Conservation (phyloP, 2,888 invertebrate species). For the Leptopterna dolabrata region DNA sequence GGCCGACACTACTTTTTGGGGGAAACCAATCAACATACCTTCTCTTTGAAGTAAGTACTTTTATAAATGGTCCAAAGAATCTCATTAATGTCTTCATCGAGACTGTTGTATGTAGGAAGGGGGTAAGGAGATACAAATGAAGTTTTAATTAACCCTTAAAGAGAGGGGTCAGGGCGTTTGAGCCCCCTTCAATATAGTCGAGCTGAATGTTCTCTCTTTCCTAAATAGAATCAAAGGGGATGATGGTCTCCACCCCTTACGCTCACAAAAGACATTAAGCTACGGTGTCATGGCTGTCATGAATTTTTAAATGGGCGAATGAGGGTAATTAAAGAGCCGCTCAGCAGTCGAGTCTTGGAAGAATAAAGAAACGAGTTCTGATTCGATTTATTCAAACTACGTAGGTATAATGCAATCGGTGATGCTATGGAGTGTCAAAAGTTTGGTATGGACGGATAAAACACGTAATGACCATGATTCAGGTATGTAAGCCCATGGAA, state of each 20-base stretch:
- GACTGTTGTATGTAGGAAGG: not conserved
- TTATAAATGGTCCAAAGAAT: slow-evolving; percentile 4
- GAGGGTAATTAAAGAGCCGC: too few relatives aligned
- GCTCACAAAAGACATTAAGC: not conserved
- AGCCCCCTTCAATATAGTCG: not conserved
- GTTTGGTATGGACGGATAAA: too few relatives aligned
- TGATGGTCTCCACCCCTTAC: not conserved
- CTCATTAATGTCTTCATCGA: not conserved
- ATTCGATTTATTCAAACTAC: too few relatives aligned
- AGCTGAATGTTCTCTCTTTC: not conserved
- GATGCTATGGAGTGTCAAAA: too few relatives aligned
- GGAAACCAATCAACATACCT: slow-evolving; percentile 21
- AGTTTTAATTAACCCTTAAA: slow-evolving; percentile 15
- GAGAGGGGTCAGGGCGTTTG: not conserved
- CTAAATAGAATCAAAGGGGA: slow-evolving; percentile 5
- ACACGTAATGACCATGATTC: too few relatives aligned
- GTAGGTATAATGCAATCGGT: too few relatives aligned
- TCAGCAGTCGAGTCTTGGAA: too few relatives aligned
- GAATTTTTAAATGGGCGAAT: not conserved
- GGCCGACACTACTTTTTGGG: not conserved
- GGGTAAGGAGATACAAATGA: slow-evolving; percentile 1
- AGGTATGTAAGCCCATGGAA: too few relatives aligned
- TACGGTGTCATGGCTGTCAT: not conserved
- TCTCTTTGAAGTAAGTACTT: slow-evolving; percentile 7
- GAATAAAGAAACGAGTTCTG: too few relatives aligned